A percentile compares a stretch with the other conserved stretches of the same genome.
Conservation (phyloP, 2,113 vertebrate species). For the Mesoclemmys tuberculata region DNA sequence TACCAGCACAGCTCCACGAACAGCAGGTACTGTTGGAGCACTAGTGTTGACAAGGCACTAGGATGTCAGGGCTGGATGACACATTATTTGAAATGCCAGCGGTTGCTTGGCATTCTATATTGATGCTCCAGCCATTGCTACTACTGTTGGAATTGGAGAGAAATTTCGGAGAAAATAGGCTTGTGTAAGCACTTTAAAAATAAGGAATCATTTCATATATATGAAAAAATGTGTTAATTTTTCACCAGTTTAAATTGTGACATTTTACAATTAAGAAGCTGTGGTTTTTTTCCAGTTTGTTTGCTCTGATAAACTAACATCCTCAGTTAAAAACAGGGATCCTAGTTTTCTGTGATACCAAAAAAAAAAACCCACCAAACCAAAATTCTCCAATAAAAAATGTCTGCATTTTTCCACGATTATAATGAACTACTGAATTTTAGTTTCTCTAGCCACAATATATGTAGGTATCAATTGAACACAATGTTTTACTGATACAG, state of each 20-base stretch:
- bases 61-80: background rate
- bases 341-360: too few species aligned
- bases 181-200: background rate
- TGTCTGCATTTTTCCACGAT: too few species aligned
- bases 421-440: too few species aligned
- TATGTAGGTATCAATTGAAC: background rate
- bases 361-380: too few species aligned
- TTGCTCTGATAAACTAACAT: background rate
- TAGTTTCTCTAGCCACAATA: too few species aligned
- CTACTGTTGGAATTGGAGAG: background rate
- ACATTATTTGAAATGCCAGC: fast-evolving
- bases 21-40: fast-evolving
- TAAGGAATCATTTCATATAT: conserved; percentile 16
- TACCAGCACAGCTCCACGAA: background rate
- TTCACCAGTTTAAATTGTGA: background rate
- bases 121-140: background rate
- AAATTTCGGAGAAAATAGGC: background rate
- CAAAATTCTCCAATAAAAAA: too few species aligned
- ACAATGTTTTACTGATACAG: background rate
- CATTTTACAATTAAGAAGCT: background rate
- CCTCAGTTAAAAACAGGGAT: too few species aligned
- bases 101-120: background rate
- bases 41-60: background rate
- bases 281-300: background rate
- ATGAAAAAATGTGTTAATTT: background rate